Conservation (phyloP, 1,140 invertebrate species). For the Eulimnadia texana region DNA sequence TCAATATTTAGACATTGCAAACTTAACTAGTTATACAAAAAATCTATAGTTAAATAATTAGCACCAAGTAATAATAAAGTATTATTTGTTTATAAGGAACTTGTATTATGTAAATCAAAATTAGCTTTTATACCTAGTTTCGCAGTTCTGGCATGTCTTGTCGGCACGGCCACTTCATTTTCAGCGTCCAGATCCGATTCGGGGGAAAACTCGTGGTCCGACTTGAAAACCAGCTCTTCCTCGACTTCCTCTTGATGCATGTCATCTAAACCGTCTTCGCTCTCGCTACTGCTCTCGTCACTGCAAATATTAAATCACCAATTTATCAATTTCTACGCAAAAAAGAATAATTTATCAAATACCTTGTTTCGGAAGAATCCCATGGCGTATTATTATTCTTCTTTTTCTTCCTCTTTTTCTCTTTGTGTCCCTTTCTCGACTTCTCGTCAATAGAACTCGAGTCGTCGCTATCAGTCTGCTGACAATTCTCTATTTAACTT, state of each 20-base stretch:
- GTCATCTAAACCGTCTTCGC: slow-evolving; percentile 35
- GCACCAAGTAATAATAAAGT: background rate
- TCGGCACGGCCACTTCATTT: slow-evolving; percentile 37
- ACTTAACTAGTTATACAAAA: too few relatives aligned
- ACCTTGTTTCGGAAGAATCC: slow-evolving; percentile 47
- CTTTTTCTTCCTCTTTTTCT: slow-evolving; percentile 35
- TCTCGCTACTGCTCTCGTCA: slow-evolving; percentile 4
- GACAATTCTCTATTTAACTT: background rate
- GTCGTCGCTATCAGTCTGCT: slow-evolving; percentile 10
- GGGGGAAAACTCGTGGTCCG: slow-evolving; percentile 82
- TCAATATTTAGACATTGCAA: too few relatives aligned
- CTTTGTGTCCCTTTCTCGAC: slow-evolving; percentile 32
- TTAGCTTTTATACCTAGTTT: slow-evolving; percentile 38
- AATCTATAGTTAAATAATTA: background rate
- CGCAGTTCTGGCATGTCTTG: slow-evolving; percentile 48
- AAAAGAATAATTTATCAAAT: background rate
- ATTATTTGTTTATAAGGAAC: background rate
- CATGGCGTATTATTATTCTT: slow-evolving; percentile 49
- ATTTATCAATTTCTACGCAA: background rate
- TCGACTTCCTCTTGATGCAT: slow-evolving; percentile 36
- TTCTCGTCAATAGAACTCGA: slow-evolving; percentile 2
- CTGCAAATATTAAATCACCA: background rate
- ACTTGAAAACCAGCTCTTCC: slow-evolving; percentile 48
- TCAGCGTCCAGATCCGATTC: slow-evolving; percentile 49
- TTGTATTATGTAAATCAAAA: slow-evolving; percentile 3